phyloP scores from a whole-genome alignment of 2,888 invertebrate species.

The Nomada ruficornis region DNA sequence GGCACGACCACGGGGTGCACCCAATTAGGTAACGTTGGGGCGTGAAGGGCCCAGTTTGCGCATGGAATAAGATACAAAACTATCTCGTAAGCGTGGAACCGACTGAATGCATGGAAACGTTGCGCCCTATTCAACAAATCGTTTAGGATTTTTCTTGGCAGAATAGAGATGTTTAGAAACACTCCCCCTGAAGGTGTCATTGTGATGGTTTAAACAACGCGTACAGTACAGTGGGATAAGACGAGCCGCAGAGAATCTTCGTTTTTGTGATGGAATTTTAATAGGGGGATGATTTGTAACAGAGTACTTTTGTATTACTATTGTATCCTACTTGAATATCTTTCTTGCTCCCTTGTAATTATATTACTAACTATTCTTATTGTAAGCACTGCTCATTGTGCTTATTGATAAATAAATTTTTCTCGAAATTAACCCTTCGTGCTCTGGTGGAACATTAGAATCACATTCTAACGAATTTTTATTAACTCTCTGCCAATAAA shows the following conservation, averaged over 20 bases:
- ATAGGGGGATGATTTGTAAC: no score
- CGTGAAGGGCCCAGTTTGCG: slow-evolving; percentile 71
- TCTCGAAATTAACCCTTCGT: no score
- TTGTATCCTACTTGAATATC: no score
- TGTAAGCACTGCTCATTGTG: no score
- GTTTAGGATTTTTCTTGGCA: slow-evolving; percentile 33
- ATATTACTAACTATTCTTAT: no score
- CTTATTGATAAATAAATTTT: no score
- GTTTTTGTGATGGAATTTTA: neutral
- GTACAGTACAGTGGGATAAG: neutral
- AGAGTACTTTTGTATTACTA: no score
- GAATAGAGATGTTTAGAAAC: slow-evolving; percentile 33
- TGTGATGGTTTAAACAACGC: slow-evolving; percentile 32
- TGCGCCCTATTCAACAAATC: slow-evolving; percentile 36
- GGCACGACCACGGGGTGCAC: slow-evolving; percentile 82
- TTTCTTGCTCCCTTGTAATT: no score
- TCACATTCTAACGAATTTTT: no score
- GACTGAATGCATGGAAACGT: slow-evolving; percentile 58
- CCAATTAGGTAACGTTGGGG: slow-evolving; percentile 82
- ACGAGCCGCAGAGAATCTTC: neutral
- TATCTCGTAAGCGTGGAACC: slow-evolving; percentile 67
- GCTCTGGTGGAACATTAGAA: no score
- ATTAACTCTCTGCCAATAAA: no score
- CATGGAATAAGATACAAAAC: slow-evolving; percentile 77
- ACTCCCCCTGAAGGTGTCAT: neutral